These are phyloP conservation scores for Alectoris magna DNA, from an alignment of 2,797 vertebrate genomes.

Conservation along the genomic window DNA sequence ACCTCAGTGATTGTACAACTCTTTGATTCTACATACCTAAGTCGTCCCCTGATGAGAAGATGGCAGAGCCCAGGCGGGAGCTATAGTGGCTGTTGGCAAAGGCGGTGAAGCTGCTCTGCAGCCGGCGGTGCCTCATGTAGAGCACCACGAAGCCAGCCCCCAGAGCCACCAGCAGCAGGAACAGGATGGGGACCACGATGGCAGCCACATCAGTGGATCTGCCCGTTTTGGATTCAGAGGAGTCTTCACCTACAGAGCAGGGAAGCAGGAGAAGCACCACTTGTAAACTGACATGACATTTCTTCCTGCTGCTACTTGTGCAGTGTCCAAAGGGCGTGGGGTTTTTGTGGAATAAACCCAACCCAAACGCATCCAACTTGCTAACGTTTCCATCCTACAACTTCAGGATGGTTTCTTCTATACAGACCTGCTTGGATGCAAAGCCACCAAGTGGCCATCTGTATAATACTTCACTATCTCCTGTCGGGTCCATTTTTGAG, in stretches of 20 bases:
- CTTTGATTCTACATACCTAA: conserved; percentile 82
- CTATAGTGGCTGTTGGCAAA: conserved; percentile 99
- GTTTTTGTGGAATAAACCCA: background rate
- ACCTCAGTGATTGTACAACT: background rate
- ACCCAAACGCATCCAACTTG: conserved; percentile 9
- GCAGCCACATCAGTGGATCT: conserved; percentile 86
- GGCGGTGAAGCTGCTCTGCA: conserved; percentile 95
- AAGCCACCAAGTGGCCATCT: conserved; percentile 51
- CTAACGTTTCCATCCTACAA: conserved; percentile 38
- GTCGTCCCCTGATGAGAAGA: conserved; percentile 97
- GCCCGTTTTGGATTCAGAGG: conserved; percentile 18
- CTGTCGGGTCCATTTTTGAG: background rate
- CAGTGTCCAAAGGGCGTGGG: background rate
- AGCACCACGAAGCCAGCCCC: conserved; percentile 87
- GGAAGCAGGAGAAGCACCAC: background rate
- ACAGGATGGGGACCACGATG: conserved; percentile 93
- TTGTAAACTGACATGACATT: rapidly evolving
- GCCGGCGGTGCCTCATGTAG: conserved; percentile 91
- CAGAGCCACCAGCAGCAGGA: conserved; percentile 90
- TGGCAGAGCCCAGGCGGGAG: conserved; percentile 94
- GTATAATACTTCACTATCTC: background rate
- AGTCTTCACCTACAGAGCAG: conserved; percentile 71
- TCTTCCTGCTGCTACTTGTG: background rate
- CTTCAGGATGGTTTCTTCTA: conserved; percentile 55
- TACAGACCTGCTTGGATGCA: conserved; percentile 53